Base-by-base conservation (phyloP, 2,113 vertebrate species). In the Xiphias gladius region DNA sequence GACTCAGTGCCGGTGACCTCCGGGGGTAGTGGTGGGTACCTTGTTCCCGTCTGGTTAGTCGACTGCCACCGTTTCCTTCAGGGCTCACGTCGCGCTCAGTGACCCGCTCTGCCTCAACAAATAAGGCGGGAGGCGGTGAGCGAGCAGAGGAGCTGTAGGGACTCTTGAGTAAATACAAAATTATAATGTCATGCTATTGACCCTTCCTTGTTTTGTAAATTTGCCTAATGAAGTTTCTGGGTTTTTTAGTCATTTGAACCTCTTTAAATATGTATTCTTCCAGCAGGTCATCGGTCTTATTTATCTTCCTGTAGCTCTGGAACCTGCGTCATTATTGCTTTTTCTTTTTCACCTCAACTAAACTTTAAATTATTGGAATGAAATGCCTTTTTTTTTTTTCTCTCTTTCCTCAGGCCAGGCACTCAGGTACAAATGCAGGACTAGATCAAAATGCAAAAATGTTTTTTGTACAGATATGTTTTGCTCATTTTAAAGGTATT, bases 1-100 rank as follows among this genome's bases (percentile, higher is more conserved):
- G 57, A 81, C 69, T 73, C 79, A 0, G 62, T 43, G 76, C 73
- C 79, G 46, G 50, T 85, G 35, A 85, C 77, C 84, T 57, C 69
- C 41, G 75, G 80, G 71, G 48, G 58, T 2, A 7, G 55, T 0
- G 3, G 68, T 3, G 28, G 77, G 70, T 69, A 58, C 82, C 65
- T 52, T 0, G 7, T 76, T 80, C 74, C 39, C 4, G 52, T 37
- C 69, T 52, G 66, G 20, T 86, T 64, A 67, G 71, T 39, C 9
- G 22, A 39, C 67, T 22, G 41, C 76, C 14, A 0, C 13, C 4
- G 72, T 37, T 76, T 48, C 48, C 80, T 79, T 59, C 2, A 0
- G 68, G 82, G 73, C 62, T 55, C 59, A 2, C 9, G 35, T 46
- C n/a, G 0, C 48, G 26, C 61, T 86, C 84, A 48, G 17, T 79